Evolutionary conservation across 2,113 vertebrate species (phyloP).

Genomic region (Myocastor coypus): DNA sequence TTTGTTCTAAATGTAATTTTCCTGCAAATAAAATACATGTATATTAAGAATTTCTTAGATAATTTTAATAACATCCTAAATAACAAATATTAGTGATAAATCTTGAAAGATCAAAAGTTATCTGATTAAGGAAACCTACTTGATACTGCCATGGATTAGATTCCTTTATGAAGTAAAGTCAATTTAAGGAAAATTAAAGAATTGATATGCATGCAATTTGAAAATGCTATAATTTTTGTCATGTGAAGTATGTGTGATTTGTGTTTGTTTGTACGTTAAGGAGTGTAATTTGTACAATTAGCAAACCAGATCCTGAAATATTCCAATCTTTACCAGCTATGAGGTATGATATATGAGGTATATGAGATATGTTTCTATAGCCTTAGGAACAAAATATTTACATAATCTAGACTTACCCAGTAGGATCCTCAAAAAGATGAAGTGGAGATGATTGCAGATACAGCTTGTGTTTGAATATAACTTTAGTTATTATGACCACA

Average conservation of each 20-base stretch:
- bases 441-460: neutral
- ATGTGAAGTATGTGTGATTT: neutral
- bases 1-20: neutral
- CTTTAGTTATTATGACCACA: neutral
- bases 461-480: neutral
- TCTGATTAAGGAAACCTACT: neutral
- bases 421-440: neutral
- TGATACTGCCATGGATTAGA: neutral
- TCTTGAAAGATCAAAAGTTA: neutral
- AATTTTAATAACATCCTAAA: neutral
- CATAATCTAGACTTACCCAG: too few species aligned
- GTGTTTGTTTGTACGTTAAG: neutral
- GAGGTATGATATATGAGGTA: too few species aligned
- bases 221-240: neutral
- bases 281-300: neutral
- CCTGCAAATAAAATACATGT: neutral
- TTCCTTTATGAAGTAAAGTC: neutral
- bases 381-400: neutral
- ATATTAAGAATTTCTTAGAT: neutral
- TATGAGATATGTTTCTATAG: too few species aligned
- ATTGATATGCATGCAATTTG: neutral
- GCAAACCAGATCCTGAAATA: neutral
- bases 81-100: neutral
- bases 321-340: neutral
- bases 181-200: neutral